phyloP scores from a whole-genome alignment of 1,140 invertebrate genomes.

The Drosophila littoralis region DNA sequence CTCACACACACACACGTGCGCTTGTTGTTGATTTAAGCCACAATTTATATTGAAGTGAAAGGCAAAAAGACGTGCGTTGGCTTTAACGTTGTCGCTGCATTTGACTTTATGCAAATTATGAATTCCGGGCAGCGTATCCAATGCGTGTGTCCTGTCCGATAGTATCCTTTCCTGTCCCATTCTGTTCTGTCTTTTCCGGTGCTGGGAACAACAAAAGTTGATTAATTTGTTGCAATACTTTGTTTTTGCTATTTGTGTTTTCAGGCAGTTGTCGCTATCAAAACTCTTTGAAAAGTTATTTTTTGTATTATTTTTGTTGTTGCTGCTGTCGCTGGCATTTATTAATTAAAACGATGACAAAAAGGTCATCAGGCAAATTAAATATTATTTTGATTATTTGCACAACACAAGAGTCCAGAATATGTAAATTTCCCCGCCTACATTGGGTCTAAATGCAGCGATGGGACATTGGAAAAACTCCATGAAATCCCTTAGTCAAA shows the following conservation, averaged over 20 bases:
- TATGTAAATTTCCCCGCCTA: slow-evolving; percentile 34
- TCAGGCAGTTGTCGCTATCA: slow-evolving; percentile 12
- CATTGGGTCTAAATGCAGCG: slow-evolving; percentile 30
- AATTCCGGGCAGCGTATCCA: slow-evolving; percentile 47
- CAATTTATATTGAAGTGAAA: slow-evolving; percentile 59
- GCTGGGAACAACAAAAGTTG: slow-evolving; percentile 47
- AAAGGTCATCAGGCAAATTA: slow-evolving; percentile 34
- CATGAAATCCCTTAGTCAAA: slow-evolving; percentile 20
- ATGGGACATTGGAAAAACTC: slow-evolving; percentile 25
- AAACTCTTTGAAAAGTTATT: slow-evolving; percentile 48
- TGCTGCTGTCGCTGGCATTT: slow-evolving; percentile 47
- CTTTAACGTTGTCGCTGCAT: slow-evolving; percentile 41
- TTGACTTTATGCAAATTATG: slow-evolving; percentile 70
- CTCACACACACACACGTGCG: slow-evolving; percentile 18
- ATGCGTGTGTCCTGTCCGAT: slow-evolving; percentile 15
- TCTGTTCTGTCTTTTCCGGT: slow-evolving; percentile 1
- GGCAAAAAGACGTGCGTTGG: slow-evolving; percentile 9
- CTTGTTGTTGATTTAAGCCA: slow-evolving; percentile 54
- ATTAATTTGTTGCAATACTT: slow-evolving; percentile 65
- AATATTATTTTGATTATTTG: slow-evolving; percentile 36
- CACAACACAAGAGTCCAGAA: slow-evolving; percentile 23
- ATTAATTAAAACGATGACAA: slow-evolving; percentile 62
- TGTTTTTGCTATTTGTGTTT: slow-evolving; percentile 54
- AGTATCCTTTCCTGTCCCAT: slow-evolving; percentile 15
- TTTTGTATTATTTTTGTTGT: slow-evolving; percentile 5